These are phyloP conservation scores for Scaptomyza polygonia DNA, from an alignment of 2,888 invertebrate species.

Conservation along the genomic window DNA sequence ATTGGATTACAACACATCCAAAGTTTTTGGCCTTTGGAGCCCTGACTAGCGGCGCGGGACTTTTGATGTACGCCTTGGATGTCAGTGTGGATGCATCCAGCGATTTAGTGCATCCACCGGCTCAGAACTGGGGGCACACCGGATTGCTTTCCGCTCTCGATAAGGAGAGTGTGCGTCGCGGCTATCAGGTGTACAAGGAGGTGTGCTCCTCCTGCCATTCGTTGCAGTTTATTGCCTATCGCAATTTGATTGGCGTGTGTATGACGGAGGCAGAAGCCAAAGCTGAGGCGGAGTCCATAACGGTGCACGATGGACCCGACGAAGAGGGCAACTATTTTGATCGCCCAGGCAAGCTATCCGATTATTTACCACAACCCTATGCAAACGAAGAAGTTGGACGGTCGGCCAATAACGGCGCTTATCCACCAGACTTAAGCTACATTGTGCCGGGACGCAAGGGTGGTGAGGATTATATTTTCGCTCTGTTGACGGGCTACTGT, in stretches of 20 bases:
- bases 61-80: conserved; percentile 92
- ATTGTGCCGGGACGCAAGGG: conserved; percentile 95
- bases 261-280: conserved; percentile 98
- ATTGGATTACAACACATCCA: conserved; percentile 16
- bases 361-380: conserved; percentile 95
- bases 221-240: conserved; percentile 94
- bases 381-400: conserved; percentile 98
- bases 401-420: conserved; percentile 97
- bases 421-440: conserved; percentile 97
- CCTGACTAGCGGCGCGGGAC: conserved; percentile 92
- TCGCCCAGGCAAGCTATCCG: conserved; percentile 97
- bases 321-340: conserved; percentile 95
- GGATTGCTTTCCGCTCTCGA: conserved; percentile 92
- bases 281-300: conserved; percentile 95
- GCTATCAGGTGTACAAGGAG: conserved; percentile 99
- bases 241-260: conserved; percentile 94
- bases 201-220: conserved; percentile 99
- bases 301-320: conserved; percentile 91
- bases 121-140: conserved; percentile 93
- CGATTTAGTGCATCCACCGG: conserved; percentile 91
- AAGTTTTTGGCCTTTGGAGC: conserved; percentile 89
- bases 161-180: conserved; percentile 94
- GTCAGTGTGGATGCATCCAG: conserved; percentile 93
- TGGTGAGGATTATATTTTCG: conserved; percentile 97
- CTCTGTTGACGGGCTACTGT: conserved; percentile 96